Conservation (phyloP, 1,140 invertebrate species). For the Drosophila micromelanica region DNA sequence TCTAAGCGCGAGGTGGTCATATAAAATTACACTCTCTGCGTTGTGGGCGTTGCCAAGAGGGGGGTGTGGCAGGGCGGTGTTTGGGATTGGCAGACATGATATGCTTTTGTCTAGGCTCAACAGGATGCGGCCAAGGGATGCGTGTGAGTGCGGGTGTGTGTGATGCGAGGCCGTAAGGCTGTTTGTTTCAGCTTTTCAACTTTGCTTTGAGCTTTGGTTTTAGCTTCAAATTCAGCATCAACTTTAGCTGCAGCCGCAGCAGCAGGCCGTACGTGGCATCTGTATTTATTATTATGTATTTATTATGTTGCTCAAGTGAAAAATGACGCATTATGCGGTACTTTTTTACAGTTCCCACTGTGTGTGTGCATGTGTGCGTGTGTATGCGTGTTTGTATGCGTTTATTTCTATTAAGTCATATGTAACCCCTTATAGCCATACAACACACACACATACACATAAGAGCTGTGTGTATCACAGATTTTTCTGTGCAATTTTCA, state of each 20-base stretch:
- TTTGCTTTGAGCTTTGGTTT: constrained; percentile 19
- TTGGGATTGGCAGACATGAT: constrained; percentile 59
- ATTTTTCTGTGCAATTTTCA: constrained; percentile 62
- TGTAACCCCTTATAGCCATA: constrained; percentile 61
- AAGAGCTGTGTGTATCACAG: constrained; percentile 57
- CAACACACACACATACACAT: constrained; percentile 9
- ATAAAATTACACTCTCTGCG: constrained; percentile 40
- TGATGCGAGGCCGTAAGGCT: constrained; percentile 17
- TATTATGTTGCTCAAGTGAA: constrained; percentile 71
- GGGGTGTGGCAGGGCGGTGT: background rate
- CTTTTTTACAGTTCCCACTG: constrained; percentile 29
- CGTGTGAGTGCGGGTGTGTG: constrained; percentile 3
- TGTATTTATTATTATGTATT: constrained; percentile 41
- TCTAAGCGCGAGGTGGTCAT: constrained; percentile 39
- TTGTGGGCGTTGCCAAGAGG: constrained; percentile 18
- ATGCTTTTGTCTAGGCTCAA: constrained; percentile 68
- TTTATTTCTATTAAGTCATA: constrained; percentile 47
- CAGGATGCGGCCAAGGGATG: constrained; percentile 29
- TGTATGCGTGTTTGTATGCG: constrained; percentile 6
- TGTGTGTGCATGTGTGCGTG: background rate
- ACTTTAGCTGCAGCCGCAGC: constrained; percentile 12
- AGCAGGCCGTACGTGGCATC: constrained; percentile 11
- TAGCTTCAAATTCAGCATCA: constrained; percentile 16
- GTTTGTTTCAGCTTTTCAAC: constrained; percentile 43
- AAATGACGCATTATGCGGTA: constrained; percentile 74